These are phyloP conservation scores for Vimba vimba DNA, from an alignment of 2,113 vertebrate genomes.

Conservation along the genomic window DNA sequence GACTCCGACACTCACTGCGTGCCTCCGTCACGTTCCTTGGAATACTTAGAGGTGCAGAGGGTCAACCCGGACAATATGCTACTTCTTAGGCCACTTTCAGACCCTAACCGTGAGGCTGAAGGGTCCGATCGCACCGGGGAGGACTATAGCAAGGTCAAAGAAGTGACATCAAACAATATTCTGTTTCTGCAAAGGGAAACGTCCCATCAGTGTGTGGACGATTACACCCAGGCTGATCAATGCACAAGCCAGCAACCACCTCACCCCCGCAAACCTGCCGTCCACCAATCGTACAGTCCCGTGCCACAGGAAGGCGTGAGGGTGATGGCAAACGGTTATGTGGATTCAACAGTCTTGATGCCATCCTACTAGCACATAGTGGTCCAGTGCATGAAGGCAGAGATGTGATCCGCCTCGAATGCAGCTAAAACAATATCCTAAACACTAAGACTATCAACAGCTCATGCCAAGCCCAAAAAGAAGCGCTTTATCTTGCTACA, in stretches of 20 bases:
- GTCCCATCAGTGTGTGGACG: constrained; percentile 39
- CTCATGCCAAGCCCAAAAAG: not conserved
- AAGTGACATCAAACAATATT: constrained; percentile 73
- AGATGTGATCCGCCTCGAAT: not conserved
- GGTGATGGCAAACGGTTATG: constrained; percentile 78
- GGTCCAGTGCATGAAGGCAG: not conserved
- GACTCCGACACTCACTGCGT: constrained; percentile 16
- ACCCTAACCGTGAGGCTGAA: constrained; percentile 55
- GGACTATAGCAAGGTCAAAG: constrained; percentile 87
- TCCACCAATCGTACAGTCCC: constrained; percentile 34
- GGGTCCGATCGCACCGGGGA: constrained; percentile 62
- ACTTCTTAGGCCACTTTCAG: constrained; percentile 73
- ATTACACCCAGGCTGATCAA: constrained; percentile 48
- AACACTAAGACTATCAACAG: not conserved
- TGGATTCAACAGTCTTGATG: constrained; percentile 81
- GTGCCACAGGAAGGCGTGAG: constrained; percentile 61
- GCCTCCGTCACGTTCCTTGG: constrained; percentile 66
- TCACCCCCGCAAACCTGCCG: constrained; percentile 67
- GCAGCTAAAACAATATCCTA: not conserved
- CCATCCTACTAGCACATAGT: constrained; percentile 48
- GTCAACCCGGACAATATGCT: constrained; percentile 77
- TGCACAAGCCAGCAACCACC: constrained; percentile 46
- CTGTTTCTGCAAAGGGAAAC: constrained; percentile 81
- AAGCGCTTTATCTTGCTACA: not conserved
- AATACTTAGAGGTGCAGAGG: constrained; percentile 90